A percentile compares a stretch with the other conserved stretches of the same genome.
Evolutionary conservation across 2,888 invertebrate species (phyloP).

Genomic region (Ochlodes sylvanus): DNA sequence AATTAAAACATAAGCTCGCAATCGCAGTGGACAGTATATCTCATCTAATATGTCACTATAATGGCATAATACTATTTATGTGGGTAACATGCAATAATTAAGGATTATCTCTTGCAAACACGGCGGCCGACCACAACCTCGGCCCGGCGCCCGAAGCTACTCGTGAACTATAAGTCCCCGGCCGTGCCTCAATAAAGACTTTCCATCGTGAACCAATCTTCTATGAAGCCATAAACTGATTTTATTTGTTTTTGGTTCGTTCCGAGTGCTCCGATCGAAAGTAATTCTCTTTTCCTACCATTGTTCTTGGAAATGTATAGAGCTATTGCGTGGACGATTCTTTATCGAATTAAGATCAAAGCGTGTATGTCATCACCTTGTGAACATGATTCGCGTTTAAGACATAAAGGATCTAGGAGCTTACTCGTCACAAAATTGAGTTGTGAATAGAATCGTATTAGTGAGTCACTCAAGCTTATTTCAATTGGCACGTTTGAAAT

Average conservation of each 20-base stretch:
- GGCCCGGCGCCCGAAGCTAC: slow-evolving; percentile 67
- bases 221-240: slow-evolving; percentile 66
- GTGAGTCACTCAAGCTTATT: neutral
- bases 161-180: slow-evolving; percentile 74
- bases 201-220: slow-evolving; percentile 63
- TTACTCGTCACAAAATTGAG: neutral
- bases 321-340: slow-evolving; percentile 15
- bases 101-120: slow-evolving; percentile 47
- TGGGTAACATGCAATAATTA: slow-evolving; percentile 36
- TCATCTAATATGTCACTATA: slow-evolving; percentile 34
- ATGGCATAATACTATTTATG: slow-evolving; percentile 33
- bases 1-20: slow-evolving; percentile 24
- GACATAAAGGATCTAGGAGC: slow-evolving; percentile 2
- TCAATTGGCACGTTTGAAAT: neutral
- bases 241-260: slow-evolving; percentile 65
- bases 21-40: slow-evolving; percentile 15
- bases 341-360: slow-evolving; percentile 27
- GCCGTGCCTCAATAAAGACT: slow-evolving; percentile 67
- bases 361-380: slow-evolving; percentile 15
- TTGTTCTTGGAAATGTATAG: slow-evolving; percentile 12
- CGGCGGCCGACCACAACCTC: slow-evolving; percentile 65
- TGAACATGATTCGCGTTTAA: neutral
- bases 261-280: slow-evolving; percentile 37
- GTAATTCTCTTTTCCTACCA: slow-evolving; percentile 10
- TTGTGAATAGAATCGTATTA: neutral